phyloP scores from a whole-genome alignment of 2,888 invertebrate genomes.

The Diarsia mendica region DNA sequence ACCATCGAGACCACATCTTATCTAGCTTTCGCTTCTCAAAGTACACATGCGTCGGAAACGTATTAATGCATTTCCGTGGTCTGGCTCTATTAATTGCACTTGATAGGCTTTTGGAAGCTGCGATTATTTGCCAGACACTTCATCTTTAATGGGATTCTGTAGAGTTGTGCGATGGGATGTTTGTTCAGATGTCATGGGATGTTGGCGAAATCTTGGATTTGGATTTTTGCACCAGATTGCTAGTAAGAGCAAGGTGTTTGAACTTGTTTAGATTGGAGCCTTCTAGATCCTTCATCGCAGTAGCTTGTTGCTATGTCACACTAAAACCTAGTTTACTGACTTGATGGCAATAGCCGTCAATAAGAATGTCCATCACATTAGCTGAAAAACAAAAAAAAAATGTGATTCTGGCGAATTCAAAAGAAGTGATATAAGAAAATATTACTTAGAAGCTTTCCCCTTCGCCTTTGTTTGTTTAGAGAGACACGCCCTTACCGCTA shows the following conservation, averaged over 20 bases:
- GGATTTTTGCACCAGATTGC: background rate
- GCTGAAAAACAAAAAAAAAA: background rate
- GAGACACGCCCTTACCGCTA: background rate
- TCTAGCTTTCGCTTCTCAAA: conserved; percentile 24
- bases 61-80: conserved; percentile 63
- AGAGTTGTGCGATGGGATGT: conserved; percentile 28
- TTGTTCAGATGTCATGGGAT: conserved; percentile 36
- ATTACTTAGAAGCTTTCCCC: background rate
- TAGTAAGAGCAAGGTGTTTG: background rate
- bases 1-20: background rate
- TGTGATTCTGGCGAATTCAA: background rate
- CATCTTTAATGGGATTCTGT: conserved; percentile 47
- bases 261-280: background rate
- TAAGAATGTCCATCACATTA: background rate
- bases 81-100: conserved; percentile 55
- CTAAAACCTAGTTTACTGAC: background rate
- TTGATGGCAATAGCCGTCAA: too few relatives aligned
- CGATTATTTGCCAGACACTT: conserved; percentile 60
- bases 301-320: background rate
- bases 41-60: conserved; percentile 48
- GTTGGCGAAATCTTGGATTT: conserved; percentile 7
- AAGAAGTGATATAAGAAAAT: background rate
- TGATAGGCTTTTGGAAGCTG: conserved; percentile 42
- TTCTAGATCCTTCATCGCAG: background rate
- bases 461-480: background rate